Conservation (phyloP, 1,140 invertebrate species). For the Nylanderia fulva region DNA sequence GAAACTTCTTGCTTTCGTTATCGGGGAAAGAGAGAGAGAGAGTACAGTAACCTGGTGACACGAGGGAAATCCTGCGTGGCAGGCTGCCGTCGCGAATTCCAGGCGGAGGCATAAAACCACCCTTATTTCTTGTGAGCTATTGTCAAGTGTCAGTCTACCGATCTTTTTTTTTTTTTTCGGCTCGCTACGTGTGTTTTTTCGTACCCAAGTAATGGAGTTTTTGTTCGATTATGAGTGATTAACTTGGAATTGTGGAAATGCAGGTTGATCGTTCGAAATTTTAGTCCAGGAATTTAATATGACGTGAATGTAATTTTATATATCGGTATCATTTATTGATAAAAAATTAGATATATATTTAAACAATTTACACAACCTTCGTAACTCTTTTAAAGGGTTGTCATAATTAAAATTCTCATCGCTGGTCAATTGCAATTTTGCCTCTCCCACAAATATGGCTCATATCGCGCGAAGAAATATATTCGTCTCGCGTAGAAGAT, state of each 20-base stretch:
- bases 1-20: slow-evolving; percentile 68
- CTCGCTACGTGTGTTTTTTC: slow-evolving; percentile 28
- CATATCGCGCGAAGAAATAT: slow-evolving; percentile 33
- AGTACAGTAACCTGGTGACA: slow-evolving; percentile 59
- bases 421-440: slow-evolving; percentile 34
- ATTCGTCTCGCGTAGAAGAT: slow-evolving; percentile 52
- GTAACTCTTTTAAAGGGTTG: slow-evolving; percentile 26
- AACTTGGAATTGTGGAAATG: slow-evolving; percentile 18
- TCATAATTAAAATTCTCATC: slow-evolving; percentile 17
- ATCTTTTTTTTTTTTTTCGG: slow-evolving; percentile 7
- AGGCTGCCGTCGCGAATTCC: slow-evolving; percentile 61
- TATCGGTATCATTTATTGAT: background rate
- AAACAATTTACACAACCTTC: background rate
- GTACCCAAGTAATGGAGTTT: slow-evolving; percentile 8
- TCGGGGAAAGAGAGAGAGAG: slow-evolving; percentile 20
- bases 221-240: slow-evolving; percentile 39
- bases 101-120: slow-evolving; percentile 63
- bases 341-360: no score
- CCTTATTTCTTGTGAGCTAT: slow-evolving; percentile 56
- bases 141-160: slow-evolving; percentile 50
- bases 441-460: slow-evolving; percentile 13
- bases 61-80: slow-evolving; percentile 63
- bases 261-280: slow-evolving; percentile 19
- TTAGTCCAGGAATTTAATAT: slow-evolving; percentile 4
- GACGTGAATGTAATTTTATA: slow-evolving; percentile 6